phyloP scores from a whole-genome alignment of 2,113 vertebrate genomes.

The Numenius arquata region DNA sequence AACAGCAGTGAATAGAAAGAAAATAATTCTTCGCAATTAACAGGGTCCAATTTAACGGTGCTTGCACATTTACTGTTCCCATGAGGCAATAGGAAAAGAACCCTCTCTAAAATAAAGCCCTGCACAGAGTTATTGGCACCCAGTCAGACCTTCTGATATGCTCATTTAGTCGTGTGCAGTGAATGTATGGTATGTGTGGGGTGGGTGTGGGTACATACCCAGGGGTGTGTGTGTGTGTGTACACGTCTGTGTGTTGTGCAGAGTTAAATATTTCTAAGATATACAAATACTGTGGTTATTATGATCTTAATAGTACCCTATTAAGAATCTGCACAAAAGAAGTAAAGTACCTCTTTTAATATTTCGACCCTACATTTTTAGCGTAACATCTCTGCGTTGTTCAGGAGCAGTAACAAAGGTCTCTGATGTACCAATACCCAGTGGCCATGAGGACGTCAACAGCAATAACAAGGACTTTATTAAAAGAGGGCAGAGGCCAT shows the following conservation, averaged over 20 bases:
- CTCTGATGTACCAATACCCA: neutral
- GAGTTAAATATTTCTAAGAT: neutral
- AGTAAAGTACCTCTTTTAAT: neutral
- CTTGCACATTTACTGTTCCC: neutral
- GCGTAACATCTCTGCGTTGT: neutral
- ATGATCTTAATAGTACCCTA: neutral
- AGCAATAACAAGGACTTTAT: conserved; percentile 3
- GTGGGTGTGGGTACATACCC: neutral
- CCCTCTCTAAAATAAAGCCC: neutral
- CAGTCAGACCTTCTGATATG: neutral
- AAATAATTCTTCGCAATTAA: neutral
- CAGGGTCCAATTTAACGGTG: neutral
- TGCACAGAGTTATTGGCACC: neutral
- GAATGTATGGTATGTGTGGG: neutral
- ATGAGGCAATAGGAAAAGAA: neutral
- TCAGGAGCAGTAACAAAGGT: neutral
- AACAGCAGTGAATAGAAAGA: neutral
- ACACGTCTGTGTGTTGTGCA: neutral
- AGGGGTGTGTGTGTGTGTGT: neutral
- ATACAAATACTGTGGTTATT: neutral
- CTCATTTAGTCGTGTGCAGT: neutral
- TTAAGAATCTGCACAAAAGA: neutral
- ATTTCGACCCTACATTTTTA: neutral
- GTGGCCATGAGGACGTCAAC: neutral
- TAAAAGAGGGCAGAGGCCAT: neutral